Evolutionary conservation across 2,888 invertebrate genomes (phyloP).

Genomic region (Smittia aterrima): DNA sequence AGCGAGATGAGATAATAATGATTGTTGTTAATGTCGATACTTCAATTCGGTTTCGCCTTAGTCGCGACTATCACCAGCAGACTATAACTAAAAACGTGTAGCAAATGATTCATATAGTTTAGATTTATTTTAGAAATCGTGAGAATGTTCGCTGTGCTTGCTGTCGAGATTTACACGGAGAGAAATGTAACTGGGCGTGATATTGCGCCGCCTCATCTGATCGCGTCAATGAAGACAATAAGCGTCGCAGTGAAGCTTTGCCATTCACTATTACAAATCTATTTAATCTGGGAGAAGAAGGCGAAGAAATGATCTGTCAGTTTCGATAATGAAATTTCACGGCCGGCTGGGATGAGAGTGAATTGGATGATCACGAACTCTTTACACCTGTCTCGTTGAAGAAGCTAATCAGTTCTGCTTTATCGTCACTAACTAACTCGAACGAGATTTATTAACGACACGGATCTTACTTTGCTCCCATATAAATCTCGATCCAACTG

Average conservation of each 20-base stretch:
- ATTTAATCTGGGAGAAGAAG: slow-evolving; percentile 23
- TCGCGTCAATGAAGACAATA: background rate
- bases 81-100: background rate
- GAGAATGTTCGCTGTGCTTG: slow-evolving; percentile 9
- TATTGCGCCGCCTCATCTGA: background rate
- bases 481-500: slow-evolving; percentile 9
- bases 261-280: background rate
- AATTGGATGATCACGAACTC: slow-evolving; percentile 21
- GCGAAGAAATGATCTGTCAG: background rate
- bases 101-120: slow-evolving; percentile 18
- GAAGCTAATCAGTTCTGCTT: slow-evolving; percentile 1
- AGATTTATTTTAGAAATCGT: slow-evolving; percentile 22
- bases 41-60: background rate
- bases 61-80: slow-evolving; percentile 28
- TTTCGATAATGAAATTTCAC: slow-evolving; percentile 29
- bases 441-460: background rate
- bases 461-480: background rate
- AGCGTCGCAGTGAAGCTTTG: background rate
- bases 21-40: slow-evolving; percentile 29
- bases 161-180: background rate
- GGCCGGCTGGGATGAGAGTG: background rate
- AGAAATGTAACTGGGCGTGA: background rate
- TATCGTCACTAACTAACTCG: background rate
- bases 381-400: slow-evolving; percentile 16
- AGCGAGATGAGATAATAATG: slow-evolving; percentile 35